Base-by-base conservation (phyloP, 2,113 vertebrate genomes). In the Piprites chloris region DNA sequence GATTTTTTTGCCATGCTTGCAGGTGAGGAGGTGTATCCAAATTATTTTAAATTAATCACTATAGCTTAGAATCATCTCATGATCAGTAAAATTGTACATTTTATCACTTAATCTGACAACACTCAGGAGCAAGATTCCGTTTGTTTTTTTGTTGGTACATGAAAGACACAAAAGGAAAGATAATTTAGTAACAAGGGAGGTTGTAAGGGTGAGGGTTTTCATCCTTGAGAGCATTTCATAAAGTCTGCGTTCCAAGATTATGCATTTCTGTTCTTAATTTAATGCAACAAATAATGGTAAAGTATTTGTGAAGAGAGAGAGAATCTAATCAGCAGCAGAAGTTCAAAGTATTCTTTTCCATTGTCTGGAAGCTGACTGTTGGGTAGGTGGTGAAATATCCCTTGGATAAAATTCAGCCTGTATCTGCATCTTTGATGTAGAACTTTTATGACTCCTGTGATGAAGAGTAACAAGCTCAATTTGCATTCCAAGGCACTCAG, bases 401-500 rank as follows among this genome's bases (percentile, higher is more conserved):
- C 85, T 49, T 76, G 95, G 89, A 97, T 90, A 95, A 97, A 97
- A 94, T 47, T 84, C 62, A 50, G 80, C 56, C 81, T 77, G 89
- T 97, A 94, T 95, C 89, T 93, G 52, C 58, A 95, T 96, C 94
- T 96, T 93, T 90, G 77, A 77, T 79, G 93, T 93, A 79, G 93
- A 96, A 94, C 90, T 92, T 95, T 95, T 89, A 79, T 41, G 94
- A 85, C 90, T 94, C 85, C 78, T 95, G 86, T 23, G 44, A 88
- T 96, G 82, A 89, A 74, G 63, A 94, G 95, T 94, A 97, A 93
- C 80, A 81, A 89, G 92, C 87, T 97, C 11, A 7, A 72, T 97
- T 97, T 97, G 97, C 95, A 86, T 95, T 95, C 93, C 96, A 96
- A 96, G 92, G 93, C 93, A 82, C 90, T 93, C 79, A 96, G 96